Evolutionary conservation across 2,113 vertebrate genomes (phyloP).

Genomic region (Pseudorasbora parva): DNA sequence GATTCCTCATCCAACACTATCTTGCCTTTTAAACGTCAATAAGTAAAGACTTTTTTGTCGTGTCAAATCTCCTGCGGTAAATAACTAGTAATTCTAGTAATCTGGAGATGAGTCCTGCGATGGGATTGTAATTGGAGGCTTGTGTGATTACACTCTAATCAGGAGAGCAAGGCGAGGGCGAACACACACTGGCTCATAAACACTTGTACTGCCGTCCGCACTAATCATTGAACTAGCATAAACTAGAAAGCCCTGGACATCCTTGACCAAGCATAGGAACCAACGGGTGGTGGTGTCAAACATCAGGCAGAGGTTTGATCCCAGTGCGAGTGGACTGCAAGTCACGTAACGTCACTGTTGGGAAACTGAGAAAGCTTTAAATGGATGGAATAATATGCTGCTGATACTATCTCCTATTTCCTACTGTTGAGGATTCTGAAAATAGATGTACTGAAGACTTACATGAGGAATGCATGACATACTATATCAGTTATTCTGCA

Average conservation of each 20-base stretch:
- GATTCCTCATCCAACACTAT: neutral
- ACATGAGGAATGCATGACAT: neutral
- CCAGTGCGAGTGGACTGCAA: neutral
- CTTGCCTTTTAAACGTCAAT: neutral
- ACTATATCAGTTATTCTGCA: neutral
- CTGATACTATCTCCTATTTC: neutral
- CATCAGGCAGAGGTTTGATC: neutral
- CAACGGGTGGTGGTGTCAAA: neutral
- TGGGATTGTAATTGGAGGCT: slow-evolving; percentile 32
- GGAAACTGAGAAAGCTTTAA: neutral
- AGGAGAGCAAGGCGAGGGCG: neutral
- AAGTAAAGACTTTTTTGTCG: neutral
- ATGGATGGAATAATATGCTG: neutral
- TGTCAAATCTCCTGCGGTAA: slow-evolving; percentile 14
- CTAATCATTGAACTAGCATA: slow-evolving; percentile 11
- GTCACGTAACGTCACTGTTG: neutral
- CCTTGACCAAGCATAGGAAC: neutral
- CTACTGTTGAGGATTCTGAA: neutral
- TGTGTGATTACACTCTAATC: slow-evolving; percentile 44
- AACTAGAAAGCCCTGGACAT: neutral
- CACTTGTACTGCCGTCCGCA: neutral
- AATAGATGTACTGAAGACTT: neutral
- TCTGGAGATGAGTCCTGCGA: slow-evolving; percentile 8
- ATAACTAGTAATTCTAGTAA: slow-evolving; percentile 40
- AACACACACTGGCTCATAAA: neutral